Conservation (phyloP, 1,140 invertebrate genomes). For the Phocides pigmalion region DNA sequence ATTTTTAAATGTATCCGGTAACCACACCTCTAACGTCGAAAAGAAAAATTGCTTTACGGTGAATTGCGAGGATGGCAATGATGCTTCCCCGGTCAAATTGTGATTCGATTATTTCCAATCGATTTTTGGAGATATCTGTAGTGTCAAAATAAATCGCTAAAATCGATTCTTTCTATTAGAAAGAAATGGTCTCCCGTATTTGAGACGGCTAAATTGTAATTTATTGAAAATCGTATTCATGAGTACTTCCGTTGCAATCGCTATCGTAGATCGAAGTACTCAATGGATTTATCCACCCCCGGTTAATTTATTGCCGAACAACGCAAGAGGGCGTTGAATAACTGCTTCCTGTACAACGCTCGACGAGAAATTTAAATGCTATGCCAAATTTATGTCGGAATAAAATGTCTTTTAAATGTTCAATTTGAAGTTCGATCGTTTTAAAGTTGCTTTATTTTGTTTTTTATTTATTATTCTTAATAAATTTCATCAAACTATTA, state of each 20-base stretch:
- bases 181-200: constrained; percentile 1
- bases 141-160: no score
- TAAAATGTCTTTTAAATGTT: constrained; percentile 24
- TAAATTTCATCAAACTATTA: no score
- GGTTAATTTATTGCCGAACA: constrained; percentile 66
- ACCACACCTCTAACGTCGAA: no score
- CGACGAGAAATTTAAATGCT: constrained; percentile 42
- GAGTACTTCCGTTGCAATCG: constrained; percentile 50
- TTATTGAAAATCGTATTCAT: constrained; percentile 32
- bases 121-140: no score
- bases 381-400: constrained; percentile 34
- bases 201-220: constrained; percentile 18
- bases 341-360: constrained; percentile 54
- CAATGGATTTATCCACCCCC: constrained; percentile 63
- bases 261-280: constrained; percentile 61
- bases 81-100: no score
- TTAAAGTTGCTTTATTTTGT: not conserved
- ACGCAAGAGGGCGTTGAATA: constrained; percentile 61
- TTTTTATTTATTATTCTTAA: no score
- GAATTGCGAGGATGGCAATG: no score
- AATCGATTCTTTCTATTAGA: not conserved
- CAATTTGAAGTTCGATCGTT: not conserved
- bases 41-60: no score
- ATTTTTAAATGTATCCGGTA: no score
- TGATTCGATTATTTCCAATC: no score